Conservation (phyloP, 1,140 invertebrate species). For the Ganaspis sp. region DNA sequence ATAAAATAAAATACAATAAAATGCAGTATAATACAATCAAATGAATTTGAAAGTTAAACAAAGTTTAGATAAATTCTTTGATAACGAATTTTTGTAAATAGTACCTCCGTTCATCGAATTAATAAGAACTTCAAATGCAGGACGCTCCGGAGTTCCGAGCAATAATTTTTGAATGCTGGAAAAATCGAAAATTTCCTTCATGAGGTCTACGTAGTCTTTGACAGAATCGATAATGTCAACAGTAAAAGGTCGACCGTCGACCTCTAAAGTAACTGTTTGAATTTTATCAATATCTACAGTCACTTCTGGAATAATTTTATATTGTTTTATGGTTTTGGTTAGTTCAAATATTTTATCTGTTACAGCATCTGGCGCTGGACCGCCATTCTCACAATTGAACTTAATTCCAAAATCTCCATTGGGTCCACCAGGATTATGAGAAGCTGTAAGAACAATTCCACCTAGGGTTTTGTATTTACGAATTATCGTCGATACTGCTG, state of each 20-base stretch:
- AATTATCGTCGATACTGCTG: conserved; percentile 96
- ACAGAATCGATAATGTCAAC: conserved; percentile 96
- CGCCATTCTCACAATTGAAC: conserved; percentile 97
- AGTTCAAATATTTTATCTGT: conserved; percentile 93
- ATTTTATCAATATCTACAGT: conserved; percentile 86
- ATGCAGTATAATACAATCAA: too few relatives aligned
- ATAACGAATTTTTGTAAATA: conserved; percentile 28
- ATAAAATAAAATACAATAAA: too few relatives aligned
- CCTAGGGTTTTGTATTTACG: conserved; percentile 90
- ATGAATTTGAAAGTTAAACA: too few relatives aligned
- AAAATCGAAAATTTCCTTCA: conserved; percentile 99
- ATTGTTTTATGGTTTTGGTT: conserved; percentile 87
- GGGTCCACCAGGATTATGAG: conserved; percentile 98
- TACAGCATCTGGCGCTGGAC: conserved; percentile 93
- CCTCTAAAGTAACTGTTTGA: conserved; percentile 75
- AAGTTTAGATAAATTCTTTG: conserved; percentile 14
- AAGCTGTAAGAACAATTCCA: conserved; percentile 98
- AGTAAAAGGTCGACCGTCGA: conserved; percentile 85
- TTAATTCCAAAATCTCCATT: conserved; percentile 99
- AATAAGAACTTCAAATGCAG: conserved; percentile 90
- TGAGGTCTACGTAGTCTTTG: conserved; percentile 91
- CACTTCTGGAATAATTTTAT: conserved; percentile 87
- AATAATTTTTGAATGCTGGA: conserved; percentile 85
- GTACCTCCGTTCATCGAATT: conserved; percentile 96
- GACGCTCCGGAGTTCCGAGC: conserved; percentile 80